phyloP scores from a whole-genome alignment of 2,888 invertebrate species.

The Diplolepis rosae region DNA sequence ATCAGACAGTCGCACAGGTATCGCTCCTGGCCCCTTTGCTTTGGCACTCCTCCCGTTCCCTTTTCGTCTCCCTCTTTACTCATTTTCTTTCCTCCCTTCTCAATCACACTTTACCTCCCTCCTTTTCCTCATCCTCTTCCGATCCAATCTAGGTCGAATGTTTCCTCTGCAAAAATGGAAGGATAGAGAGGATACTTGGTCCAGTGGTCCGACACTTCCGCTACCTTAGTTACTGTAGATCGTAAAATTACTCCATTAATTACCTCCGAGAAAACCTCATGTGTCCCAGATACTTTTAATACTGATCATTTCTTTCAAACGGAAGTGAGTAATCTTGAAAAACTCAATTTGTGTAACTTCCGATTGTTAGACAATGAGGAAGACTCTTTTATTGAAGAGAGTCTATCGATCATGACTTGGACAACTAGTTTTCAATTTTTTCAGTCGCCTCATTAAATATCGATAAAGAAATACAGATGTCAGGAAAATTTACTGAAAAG shows the following conservation, averaged over 20 bases:
- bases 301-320: background rate
- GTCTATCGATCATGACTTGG: background rate
- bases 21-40: conserved; percentile 66
- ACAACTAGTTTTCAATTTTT: background rate
- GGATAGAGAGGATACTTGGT: conserved; percentile 60
- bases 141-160: conserved; percentile 12
- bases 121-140: conserved; percentile 38
- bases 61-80: conserved; percentile 33
- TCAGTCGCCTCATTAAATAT: background rate
- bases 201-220: conserved; percentile 45
- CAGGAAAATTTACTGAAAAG: background rate
- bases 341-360: conserved; percentile 12
- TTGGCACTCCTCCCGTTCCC: conserved; percentile 51
- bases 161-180: conserved; percentile 52
- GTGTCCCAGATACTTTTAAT: conserved; percentile 9
- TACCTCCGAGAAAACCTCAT: conserved; percentile 7
- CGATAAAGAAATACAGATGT: background rate
- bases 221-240: background rate
- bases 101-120: conserved; percentile 42
- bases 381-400: background rate
- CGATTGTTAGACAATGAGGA: background rate
- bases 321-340: conserved; percentile 22
- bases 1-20: conserved; percentile 73
- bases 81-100: conserved; percentile 41
- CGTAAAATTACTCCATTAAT: conserved; percentile 15